Evolutionary conservation across 2,888 invertebrate genomes (phyloP).

Genomic region (Coelopa pilipes): DNA sequence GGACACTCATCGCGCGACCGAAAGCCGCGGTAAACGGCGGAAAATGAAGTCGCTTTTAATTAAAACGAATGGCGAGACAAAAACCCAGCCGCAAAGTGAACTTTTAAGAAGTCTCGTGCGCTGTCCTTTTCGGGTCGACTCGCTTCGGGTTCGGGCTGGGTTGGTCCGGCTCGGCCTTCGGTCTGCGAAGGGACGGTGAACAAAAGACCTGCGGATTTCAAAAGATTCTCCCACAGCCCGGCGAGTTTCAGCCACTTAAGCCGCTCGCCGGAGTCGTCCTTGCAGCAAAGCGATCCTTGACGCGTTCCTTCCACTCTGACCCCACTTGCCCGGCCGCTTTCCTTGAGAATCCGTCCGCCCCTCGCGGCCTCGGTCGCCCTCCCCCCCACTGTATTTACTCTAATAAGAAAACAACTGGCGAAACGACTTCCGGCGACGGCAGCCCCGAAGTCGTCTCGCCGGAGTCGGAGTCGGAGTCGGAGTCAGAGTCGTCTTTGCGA

Average conservation of each 20-base stretch:
- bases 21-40: not conserved
- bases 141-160: not conserved
- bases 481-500: constrained; percentile 20
- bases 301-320: constrained; percentile 20
- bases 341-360: constrained; percentile 11
- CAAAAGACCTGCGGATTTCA: constrained; percentile 18
- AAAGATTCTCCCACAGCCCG: constrained; percentile 17
- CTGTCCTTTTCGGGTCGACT: constrained; percentile 25
- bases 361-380: no score
- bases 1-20: not conserved
- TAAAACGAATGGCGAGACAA: not conserved
- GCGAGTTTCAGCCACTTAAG: constrained; percentile 25
- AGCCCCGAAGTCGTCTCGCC: not conserved
- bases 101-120: constrained; percentile 24
- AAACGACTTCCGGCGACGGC: not conserved
- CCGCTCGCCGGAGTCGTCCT: not conserved
- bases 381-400: constrained; percentile 28
- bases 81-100: constrained; percentile 8
- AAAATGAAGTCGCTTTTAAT: constrained; percentile 23
- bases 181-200: not conserved
- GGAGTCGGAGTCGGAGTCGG: not conserved
- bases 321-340: constrained; percentile 26
- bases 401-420: constrained; percentile 21
- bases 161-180: not conserved
- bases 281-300: not conserved